Conservation (phyloP, 1,140 invertebrate species). For the Drosophila dunni region DNA sequence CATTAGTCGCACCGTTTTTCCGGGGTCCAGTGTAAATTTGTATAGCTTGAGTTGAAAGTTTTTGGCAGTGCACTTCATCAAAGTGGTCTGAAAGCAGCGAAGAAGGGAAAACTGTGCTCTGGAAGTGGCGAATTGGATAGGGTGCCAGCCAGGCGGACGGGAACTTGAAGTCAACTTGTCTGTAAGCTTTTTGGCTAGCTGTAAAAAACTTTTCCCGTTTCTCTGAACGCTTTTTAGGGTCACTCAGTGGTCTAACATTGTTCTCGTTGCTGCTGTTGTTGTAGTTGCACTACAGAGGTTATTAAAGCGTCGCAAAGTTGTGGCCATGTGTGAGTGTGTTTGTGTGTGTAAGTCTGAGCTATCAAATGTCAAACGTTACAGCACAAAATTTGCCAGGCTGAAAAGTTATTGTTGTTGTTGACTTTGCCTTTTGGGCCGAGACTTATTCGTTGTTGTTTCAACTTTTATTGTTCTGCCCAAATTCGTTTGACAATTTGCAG, state of each 20-base stretch:
- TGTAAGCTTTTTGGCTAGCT: slow-evolving; percentile 40
- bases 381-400: slow-evolving; percentile 56
- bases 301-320: slow-evolving; percentile 54
- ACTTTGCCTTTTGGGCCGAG: slow-evolving; percentile 38
- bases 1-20: slow-evolving; percentile 53
- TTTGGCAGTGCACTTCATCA: slow-evolving; percentile 73
- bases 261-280: slow-evolving; percentile 28
- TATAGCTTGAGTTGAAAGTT: slow-evolving; percentile 64
- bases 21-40: slow-evolving; percentile 66
- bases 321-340: slow-evolving; percentile 11
- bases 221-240: slow-evolving; percentile 58
- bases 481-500: slow-evolving; percentile 47
- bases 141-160: slow-evolving; percentile 27
- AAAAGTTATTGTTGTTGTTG: slow-evolving; percentile 50
- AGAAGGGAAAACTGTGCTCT: background rate
- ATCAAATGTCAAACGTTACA: slow-evolving; percentile 75
- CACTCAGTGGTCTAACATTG: slow-evolving; percentile 54
- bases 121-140: background rate
- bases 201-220: slow-evolving; percentile 57
- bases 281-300: slow-evolving; percentile 52
- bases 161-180: slow-evolving; percentile 64
- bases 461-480: slow-evolving; percentile 9
- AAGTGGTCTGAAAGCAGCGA: slow-evolving; percentile 33
- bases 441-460: slow-evolving; percentile 15
- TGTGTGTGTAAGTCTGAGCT: slow-evolving; percentile 38